Evolutionary conservation across 2,888 invertebrate genomes (phyloP), one percentile per base, ranked within the genome.

Genomic region (Orthonychiurus folsomi): DNA sequence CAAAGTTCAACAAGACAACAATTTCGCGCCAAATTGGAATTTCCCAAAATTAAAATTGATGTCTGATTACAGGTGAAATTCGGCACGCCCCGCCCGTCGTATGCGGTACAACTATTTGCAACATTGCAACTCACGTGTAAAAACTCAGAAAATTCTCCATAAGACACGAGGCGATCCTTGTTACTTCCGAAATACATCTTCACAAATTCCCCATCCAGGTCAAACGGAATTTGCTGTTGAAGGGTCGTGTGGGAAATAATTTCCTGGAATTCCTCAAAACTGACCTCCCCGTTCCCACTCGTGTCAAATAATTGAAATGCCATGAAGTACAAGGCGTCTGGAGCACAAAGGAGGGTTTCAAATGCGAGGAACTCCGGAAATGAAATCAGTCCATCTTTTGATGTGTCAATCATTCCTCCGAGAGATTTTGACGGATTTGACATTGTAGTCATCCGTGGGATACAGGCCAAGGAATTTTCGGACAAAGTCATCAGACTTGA

Each of bases 271-370:
- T 95, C 94, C 76, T 86, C 95, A 94, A 78, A 1, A 81, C 78
- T 26, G 27, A 66, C 66, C 0, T 62, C 53, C n/a, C 68, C 50
- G 23, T 50, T 28, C 23, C 96, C 95, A 77, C 94, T 93, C 59
- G 91, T 90, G 78, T 99, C 99, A 78, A 99, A 99, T 66, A 99
- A 82, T 78, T 96, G 96, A 81, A 99, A 99, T 75, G 97, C 97
- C 63, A 95, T 93, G 80, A 92, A 91, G 79, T 97, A 99, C 61
- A 99, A 82, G 53, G 96, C 95, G 79, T 99, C 99, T 23, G 97
- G 97, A 37, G 92, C 88, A 76, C 95, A 96, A 59, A 97, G 84
- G 64, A 96, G 80, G 9, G 93, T 94, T 79, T 99, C 97, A 78
- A 99, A 99, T 50, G 95, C 93, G 80, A 94, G 93, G 81, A 99